These are phyloP conservation scores for Pluvianellus socialis DNA, from an alignment of 2,113 vertebrate genomes.

Conservation along the genomic window DNA sequence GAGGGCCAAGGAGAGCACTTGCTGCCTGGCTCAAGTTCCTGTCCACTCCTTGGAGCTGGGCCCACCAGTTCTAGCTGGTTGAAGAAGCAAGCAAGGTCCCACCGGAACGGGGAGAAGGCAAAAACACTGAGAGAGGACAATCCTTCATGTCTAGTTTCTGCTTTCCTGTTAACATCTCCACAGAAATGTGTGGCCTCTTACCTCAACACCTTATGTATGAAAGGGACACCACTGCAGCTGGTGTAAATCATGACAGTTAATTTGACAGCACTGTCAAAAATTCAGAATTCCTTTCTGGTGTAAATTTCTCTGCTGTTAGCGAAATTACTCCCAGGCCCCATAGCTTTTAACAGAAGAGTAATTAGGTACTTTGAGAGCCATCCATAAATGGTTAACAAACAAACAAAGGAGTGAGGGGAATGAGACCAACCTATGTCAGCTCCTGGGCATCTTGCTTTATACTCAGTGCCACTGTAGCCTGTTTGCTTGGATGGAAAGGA, in stretches of 20 bases:
- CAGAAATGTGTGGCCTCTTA: neutral
- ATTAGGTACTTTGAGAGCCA: neutral
- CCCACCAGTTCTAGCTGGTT: neutral
- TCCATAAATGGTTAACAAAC: neutral
- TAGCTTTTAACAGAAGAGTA: neutral
- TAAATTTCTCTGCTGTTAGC: neutral
- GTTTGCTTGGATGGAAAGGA: conserved; percentile 16
- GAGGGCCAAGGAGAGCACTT: neutral
- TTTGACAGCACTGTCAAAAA: neutral
- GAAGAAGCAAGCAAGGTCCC: neutral
- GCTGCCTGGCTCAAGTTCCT: neutral
- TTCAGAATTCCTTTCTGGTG: neutral
- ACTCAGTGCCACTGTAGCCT: neutral
- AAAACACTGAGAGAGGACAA: neutral
- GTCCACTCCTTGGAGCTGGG: neutral
- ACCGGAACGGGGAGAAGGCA: rapidly evolving
- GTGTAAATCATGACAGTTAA: neutral
- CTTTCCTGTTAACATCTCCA: neutral
- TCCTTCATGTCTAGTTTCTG: neutral
- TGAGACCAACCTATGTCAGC: neutral
- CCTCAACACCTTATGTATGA: neutral
- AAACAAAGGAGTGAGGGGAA: neutral
- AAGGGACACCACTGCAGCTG: neutral
- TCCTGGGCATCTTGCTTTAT: neutral
- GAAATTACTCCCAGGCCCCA: neutral